These are phyloP conservation scores for Nothocercus nigrocapillus DNA, from an alignment of 2,113 vertebrate genomes.

Conservation along the genomic window DNA sequence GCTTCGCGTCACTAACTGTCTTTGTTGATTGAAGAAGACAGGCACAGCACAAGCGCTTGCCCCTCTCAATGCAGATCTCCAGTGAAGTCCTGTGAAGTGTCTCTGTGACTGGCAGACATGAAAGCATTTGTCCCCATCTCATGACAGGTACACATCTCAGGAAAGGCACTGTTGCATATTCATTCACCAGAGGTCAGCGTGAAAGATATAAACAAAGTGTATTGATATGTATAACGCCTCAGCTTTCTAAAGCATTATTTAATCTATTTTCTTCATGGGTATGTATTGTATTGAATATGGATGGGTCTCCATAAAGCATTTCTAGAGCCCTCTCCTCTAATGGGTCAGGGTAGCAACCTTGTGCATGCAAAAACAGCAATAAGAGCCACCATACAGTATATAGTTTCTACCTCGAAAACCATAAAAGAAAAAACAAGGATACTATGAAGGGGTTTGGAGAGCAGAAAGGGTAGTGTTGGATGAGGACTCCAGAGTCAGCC, in stretches of 20 bases:
- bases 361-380: background rate
- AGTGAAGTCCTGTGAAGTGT: background rate
- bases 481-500: background rate
- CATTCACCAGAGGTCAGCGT: constrained; percentile 57
- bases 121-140: constrained; percentile 31
- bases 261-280: constrained; percentile 57
- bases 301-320: constrained; percentile 27
- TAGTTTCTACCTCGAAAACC: background rate
- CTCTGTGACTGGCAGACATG: constrained; percentile 11
- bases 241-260: constrained; percentile 58
- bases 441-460: background rate
- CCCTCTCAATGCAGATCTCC: background rate
- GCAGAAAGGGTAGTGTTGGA: background rate
- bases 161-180: constrained; percentile 49
- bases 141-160: constrained; percentile 49
- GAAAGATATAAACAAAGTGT: constrained; percentile 37
- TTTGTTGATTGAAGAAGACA: constrained; percentile 52
- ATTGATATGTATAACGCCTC: constrained; percentile 46
- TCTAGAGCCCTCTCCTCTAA: constrained; percentile 3
- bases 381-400: background rate
- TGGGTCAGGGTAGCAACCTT: constrained; percentile 35
- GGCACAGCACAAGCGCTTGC: background rate
- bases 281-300: constrained; percentile 55
- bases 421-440: background rate
- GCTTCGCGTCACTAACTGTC: constrained; percentile 35